A percentile compares a stretch with the other conserved stretches of the same genome.
phyloP scores from a whole-genome alignment of 2,113 vertebrate genomes.

The Odocoileus hemionus region DNA sequence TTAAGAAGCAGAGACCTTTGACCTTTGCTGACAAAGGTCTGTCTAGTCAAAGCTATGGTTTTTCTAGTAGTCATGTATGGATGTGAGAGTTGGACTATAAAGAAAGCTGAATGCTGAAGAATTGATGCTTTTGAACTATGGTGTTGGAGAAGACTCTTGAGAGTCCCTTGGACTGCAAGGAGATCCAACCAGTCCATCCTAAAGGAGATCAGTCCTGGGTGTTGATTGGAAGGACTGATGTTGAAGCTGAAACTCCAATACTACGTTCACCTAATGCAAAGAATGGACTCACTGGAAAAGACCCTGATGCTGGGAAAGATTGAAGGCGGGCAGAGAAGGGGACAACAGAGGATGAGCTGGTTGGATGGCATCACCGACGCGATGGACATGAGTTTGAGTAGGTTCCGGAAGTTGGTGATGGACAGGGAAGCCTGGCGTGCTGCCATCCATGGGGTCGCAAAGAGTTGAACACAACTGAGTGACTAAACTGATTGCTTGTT shows the following conservation, averaged over 20 bases:
- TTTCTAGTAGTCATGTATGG: neutral
- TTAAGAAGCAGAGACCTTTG: neutral
- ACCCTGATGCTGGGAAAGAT: neutral
- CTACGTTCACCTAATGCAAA: neutral
- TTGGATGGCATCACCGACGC: neutral
- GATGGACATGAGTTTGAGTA: neutral
- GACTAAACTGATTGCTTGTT: neutral
- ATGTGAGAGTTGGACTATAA: neutral
- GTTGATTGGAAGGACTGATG: neutral
- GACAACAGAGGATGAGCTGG: neutral
- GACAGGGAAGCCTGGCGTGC: neutral
- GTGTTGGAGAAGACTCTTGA: neutral
- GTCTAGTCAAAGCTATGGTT: neutral
- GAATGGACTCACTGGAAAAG: neutral
- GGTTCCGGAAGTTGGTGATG: neutral
- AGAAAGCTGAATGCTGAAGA: fast-evolving
- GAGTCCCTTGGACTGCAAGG: neutral
- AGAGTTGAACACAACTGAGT: neutral
- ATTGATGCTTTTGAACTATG: neutral
- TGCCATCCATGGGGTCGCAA: neutral
- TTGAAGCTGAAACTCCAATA: neutral
- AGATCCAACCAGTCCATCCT: neutral
- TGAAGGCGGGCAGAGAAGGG: neutral
- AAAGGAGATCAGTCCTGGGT: neutral
- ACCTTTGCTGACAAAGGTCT: neutral